Evolutionary conservation across 2,888 invertebrate genomes (phyloP), one percentile per base, ranked within the genome.

Genomic region (Machimus rusticus): DNA sequence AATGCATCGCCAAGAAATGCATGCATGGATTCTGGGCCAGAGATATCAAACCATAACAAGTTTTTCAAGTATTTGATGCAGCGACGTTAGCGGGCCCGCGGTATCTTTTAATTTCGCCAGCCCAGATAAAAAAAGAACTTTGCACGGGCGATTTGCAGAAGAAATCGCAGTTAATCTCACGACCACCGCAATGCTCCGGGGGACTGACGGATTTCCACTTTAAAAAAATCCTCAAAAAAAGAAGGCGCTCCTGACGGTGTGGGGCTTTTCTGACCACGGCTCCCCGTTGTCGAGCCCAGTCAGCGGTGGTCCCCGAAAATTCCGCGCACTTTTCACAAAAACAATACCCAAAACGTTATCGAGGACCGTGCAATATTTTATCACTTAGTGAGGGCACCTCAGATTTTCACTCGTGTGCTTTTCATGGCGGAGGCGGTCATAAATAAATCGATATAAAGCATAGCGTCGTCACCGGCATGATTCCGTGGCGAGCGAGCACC

Each of bases 381-480:
- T 28, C 66, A 66, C 66, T 66, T 28, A 5, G 28, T 2, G 19
- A 66, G 12, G 66, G 66, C 3, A 2, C 19, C 12, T 23, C 66
- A 28, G 3, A 12, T 66, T 66, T 66, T 66, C 66, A 66, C 66
- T 66, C 66, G 66, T 23, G 66, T 28, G 23, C 66, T 16, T n/a
- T 81, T 81, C 81, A 81, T 81, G 81, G 81, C 81, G 81, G 81
- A 81, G 81, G 55, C 34, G 16, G 66, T 66, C 66, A 81, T 55
- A 81, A 81, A 81, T 81, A 81, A 81, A 81, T 81, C 81, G 51
- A 81, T 81, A 81, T 39, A 39, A 74, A 39, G 37, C 77, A 39
- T 8, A 77, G 77, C 77, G 77, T 77, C 77, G 39, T 77, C 77
- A 39, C 77, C 77, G 77, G 77, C 77, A 77, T 77, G 77, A 66